Percentiles rank a stretch among this genome's conserved stretches.
Evolutionary conservation across 2,113 vertebrate species (phyloP).

Genomic region (Oncorhynchus clarkii): DNA sequence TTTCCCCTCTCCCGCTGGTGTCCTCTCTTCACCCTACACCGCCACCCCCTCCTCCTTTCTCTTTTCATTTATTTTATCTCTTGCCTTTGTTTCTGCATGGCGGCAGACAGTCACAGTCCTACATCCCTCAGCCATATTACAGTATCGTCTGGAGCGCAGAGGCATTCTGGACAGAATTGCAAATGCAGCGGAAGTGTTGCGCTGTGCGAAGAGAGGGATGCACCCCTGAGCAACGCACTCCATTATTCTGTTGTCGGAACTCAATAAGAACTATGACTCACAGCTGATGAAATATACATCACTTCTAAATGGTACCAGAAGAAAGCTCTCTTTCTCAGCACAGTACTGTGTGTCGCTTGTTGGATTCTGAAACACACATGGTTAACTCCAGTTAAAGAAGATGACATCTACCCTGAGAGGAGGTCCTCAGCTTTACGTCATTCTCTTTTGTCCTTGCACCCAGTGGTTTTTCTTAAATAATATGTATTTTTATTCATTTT

Average conservation of each 20-base stretch:
- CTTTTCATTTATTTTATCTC: neutral
- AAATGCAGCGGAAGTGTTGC: conserved; percentile 10
- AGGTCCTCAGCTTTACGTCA: too few relatives aligned
- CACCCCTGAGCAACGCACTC: neutral
- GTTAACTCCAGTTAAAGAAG: neutral
- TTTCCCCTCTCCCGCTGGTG: too few relatives aligned
- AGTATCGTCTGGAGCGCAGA: too few relatives aligned
- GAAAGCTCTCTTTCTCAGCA: neutral
- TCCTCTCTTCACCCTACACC: too few relatives aligned
- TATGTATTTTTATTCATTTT: too few relatives aligned
- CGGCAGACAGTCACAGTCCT: too few relatives aligned
- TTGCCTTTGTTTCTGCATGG: too few relatives aligned
- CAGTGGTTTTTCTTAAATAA: too few relatives aligned
- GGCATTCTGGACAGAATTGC: too few relatives aligned
- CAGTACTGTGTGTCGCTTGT: neutral
- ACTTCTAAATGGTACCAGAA: conserved; percentile 29
- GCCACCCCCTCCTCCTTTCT: too few relatives aligned
- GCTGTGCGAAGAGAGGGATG: neutral
- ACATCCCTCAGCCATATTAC: conserved; percentile 44
- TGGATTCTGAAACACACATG: conserved; percentile 2
- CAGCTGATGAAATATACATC: conserved; percentile 52
- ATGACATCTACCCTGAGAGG: neutral
- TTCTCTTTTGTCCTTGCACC: too few relatives aligned
- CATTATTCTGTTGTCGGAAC: conserved; percentile 3
- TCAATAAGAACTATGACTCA: conserved; percentile 42